These are phyloP conservation scores for Microtus ochrogaster DNA, from an alignment of 2,113 vertebrate species.

Conservation along the genomic window DNA sequence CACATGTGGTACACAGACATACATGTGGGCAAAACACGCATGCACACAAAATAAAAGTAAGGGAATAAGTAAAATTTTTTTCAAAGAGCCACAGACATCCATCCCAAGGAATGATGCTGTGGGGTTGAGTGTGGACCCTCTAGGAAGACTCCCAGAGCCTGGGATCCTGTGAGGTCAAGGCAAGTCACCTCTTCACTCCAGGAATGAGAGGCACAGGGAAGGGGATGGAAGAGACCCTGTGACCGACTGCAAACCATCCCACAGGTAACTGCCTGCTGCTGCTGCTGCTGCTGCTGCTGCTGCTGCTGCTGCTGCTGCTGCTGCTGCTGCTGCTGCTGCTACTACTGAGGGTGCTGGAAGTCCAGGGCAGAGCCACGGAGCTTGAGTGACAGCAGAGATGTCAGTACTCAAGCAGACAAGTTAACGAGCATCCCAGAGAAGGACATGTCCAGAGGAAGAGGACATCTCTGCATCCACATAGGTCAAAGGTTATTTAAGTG, in stretches of 20 bases:
- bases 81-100: background rate
- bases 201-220: background rate
- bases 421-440: background rate
- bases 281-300: background rate
- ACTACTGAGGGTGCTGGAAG: background rate
- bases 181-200: background rate
- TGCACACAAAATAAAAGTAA: background rate
- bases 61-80: background rate
- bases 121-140: background rate
- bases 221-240: fast-evolving
- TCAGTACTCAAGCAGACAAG: background rate
- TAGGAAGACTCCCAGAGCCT: background rate
- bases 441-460: conserved; percentile 73
- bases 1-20: background rate
- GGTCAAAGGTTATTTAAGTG: conserved; percentile 85
- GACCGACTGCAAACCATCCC: background rate
- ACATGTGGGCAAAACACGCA: background rate
- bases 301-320: background rate
- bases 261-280: background rate
- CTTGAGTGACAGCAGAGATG: background rate
- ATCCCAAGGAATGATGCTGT: background rate
- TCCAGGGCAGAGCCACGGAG: background rate
- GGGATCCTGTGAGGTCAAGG: background rate
- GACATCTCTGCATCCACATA: conserved; percentile 78
- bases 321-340: background rate